phyloP scores from a whole-genome alignment of 2,113 vertebrate species.

The Tilapia sparmanii region DNA sequence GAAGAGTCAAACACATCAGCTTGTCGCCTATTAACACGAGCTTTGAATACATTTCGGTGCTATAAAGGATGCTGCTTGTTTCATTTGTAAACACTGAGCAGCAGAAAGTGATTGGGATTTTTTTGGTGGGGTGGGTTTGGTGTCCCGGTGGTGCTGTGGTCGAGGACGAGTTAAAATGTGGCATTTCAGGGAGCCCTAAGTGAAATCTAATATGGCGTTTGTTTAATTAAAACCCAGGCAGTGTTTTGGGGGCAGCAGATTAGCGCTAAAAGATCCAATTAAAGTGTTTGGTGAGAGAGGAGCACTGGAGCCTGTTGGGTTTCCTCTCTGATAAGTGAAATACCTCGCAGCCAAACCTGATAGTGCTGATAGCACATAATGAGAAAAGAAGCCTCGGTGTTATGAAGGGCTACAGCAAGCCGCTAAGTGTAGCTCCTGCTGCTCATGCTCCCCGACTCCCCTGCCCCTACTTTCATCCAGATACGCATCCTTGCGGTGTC shows the following conservation, averaged over 20 bases:
- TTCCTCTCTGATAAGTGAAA: slow-evolving; percentile 37
- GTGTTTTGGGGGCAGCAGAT: slow-evolving; percentile 38
- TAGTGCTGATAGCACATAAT: slow-evolving; percentile 41
- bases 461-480: neutral
- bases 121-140: neutral
- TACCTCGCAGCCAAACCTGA: slow-evolving; percentile 40
- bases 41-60: neutral
- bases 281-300: slow-evolving; percentile 43
- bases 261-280: slow-evolving; percentile 55
- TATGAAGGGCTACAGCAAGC: neutral
- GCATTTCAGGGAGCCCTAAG: slow-evolving; percentile 19
- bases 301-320: slow-evolving; percentile 1
- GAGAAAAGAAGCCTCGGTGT: slow-evolving; percentile 11
- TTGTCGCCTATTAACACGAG: neutral
- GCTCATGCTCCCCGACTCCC: neutral
- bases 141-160: neutral
- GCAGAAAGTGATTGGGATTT: neutral
- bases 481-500: neutral
- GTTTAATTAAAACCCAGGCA: slow-evolving; percentile 48
- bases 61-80: neutral
- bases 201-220: slow-evolving; percentile 30
- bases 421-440: neutral
- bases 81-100: neutral
- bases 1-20: neutral
- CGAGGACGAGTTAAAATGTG: slow-evolving; percentile 14